phyloP scores from a whole-genome alignment of 2,113 vertebrate species.

The Coracopsis vasa region DNA sequence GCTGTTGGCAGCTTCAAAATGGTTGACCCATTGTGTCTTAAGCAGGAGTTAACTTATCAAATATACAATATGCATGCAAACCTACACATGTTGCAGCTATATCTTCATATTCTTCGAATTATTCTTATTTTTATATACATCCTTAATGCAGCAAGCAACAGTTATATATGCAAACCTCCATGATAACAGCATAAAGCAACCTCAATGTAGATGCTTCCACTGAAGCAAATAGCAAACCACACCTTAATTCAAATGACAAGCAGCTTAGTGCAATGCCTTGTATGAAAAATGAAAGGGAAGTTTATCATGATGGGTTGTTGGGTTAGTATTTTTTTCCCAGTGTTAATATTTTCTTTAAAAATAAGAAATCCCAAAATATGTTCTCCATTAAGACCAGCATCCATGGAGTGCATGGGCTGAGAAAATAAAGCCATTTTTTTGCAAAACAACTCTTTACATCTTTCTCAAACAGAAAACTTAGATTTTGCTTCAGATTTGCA shows the following conservation, averaged over 20 bases:
- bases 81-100: background rate
- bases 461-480: background rate
- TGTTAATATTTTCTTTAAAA: background rate
- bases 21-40: background rate
- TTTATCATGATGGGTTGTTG: background rate
- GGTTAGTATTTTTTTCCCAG: background rate
- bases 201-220: background rate
- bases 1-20: background rate
- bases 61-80: background rate
- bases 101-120: background rate
- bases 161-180: background rate
- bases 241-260: background rate
- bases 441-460: background rate
- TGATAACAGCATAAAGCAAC: background rate
- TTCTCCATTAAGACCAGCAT: background rate
- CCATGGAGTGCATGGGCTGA: background rate
- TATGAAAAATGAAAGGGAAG: background rate
- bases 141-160: background rate
- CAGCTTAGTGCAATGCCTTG: background rate
- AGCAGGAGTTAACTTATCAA: background rate
- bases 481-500: background rate
- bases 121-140: background rate
- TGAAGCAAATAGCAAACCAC: background rate
- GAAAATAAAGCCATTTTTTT: background rate
- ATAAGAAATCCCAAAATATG: background rate